Percentiles rank a stretch among this genome's conserved stretches.
These are phyloP conservation scores for Hipposideros larvatus DNA, from an alignment of 2,797 vertebrate species.

Conservation along the genomic window DNA sequence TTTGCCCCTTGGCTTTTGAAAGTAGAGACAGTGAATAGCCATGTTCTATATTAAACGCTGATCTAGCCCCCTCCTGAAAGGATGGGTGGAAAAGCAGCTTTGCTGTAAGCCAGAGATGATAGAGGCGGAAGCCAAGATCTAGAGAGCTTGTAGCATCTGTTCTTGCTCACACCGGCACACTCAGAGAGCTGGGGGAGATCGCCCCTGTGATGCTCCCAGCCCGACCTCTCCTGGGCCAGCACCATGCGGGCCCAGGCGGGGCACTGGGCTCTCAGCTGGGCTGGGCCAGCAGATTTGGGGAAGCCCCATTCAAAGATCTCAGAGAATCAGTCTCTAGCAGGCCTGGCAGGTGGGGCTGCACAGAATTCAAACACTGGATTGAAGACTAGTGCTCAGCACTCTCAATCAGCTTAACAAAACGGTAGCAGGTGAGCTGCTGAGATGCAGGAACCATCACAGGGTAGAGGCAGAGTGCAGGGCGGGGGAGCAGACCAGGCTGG, in stretches of 20 bases:
- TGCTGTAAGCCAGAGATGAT: background rate
- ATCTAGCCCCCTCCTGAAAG: conserved; percentile 13
- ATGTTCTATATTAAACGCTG: conserved; percentile 62
- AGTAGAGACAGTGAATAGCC: conserved; percentile 69
- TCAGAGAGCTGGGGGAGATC: background rate
- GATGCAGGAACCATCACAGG: background rate
- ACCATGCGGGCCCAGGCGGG: background rate
- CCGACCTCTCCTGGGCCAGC: background rate
- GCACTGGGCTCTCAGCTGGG: background rate
- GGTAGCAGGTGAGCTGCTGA: background rate
- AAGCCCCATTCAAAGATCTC: background rate
- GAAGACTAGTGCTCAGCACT: background rate
- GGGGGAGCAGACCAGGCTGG: too few relatives aligned
- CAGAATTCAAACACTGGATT: background rate
- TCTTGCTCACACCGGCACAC: background rate
- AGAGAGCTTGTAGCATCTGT: too few relatives aligned
- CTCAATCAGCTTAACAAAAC: background rate
- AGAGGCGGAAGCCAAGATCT: background rate
- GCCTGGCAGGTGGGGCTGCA: background rate
- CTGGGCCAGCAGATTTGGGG: background rate
- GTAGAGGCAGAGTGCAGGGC: too few relatives aligned
- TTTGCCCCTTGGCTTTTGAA: conserved; percentile 67
- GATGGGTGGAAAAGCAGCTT: conserved; percentile 43
- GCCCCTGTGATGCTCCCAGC: background rate
- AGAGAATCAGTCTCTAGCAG: background rate